Percentiles rank a stretch among this genome's conserved stretches.
These are phyloP conservation scores for Hippoglossus hippoglossus DNA, from an alignment of 2,797 vertebrate genomes.

Conservation along the genomic window DNA sequence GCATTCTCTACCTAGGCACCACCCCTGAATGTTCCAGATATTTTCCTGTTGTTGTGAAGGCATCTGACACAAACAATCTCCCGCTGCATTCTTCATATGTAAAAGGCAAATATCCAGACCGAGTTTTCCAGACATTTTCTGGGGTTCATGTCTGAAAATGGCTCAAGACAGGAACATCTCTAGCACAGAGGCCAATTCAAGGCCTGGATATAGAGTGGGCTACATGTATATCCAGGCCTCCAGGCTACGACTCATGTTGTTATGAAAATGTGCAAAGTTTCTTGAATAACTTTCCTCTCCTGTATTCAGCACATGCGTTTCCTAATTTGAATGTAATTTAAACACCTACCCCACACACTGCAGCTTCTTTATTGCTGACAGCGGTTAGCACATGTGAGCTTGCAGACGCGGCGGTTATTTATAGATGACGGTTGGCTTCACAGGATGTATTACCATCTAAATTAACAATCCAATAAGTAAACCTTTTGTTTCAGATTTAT, in stretches of 20 bases:
- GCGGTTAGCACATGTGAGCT: conserved; percentile 11
- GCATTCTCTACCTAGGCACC: too few relatives aligned
- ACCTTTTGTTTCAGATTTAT: conserved; percentile 61
- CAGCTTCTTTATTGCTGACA: background rate
- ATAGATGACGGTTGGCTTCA: conserved; percentile 13
- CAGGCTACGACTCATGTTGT: conserved; percentile 7
- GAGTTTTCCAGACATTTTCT: too few relatives aligned
- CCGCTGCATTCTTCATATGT: background rate
- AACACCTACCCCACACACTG: background rate
- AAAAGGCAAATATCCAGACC: too few relatives aligned
- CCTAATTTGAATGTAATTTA: background rate
- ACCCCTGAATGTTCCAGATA: too few relatives aligned
- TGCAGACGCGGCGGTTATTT: conserved; percentile 33
- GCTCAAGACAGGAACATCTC: background rate
- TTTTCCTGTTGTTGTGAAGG: background rate
- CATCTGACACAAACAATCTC: too few relatives aligned
- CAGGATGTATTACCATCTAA: conserved; percentile 39
- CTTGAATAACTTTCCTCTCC: background rate
- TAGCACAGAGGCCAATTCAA: conserved; percentile 1
- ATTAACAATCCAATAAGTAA: conserved; percentile 55
- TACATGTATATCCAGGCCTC: too few relatives aligned
- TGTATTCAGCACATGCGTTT: background rate
- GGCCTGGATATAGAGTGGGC: background rate
- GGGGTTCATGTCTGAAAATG: too few relatives aligned
- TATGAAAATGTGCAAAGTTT: conserved; percentile 8